A percentile compares a stretch with the other conserved stretches of the same genome.
Conservation (phyloP, 2,888 invertebrate genomes). For the Cephus rjabovi region DNA sequence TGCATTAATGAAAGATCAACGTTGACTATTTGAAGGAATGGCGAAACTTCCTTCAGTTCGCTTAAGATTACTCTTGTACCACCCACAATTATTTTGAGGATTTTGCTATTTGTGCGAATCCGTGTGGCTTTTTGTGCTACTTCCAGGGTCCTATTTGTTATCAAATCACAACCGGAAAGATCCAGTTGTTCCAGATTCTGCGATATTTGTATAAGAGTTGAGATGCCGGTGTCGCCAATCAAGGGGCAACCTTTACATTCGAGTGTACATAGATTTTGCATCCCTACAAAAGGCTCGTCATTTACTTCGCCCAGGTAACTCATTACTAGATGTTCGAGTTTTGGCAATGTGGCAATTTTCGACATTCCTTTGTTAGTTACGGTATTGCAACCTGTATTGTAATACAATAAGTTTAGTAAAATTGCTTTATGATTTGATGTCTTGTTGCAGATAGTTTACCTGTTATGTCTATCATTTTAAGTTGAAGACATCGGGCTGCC, state of each 20-base stretch:
- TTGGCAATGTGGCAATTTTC: slow-evolving; percentile 44
- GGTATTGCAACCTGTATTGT: slow-evolving; percentile 36
- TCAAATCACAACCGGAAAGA: slow-evolving; percentile 47
- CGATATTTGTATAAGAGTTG: slow-evolving; percentile 40
- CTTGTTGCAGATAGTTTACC: slow-evolving; percentile 29
- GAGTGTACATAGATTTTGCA: slow-evolving; percentile 46
- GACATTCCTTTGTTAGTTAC: slow-evolving; percentile 46
- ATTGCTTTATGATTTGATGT: not conserved
- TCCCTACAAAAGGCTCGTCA: slow-evolving; percentile 41
- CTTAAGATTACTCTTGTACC: slow-evolving; percentile 33
- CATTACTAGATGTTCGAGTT: slow-evolving; percentile 47
- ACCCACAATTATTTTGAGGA: slow-evolving; percentile 54
- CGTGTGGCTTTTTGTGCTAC: slow-evolving; percentile 48
- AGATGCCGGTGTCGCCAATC: slow-evolving; percentile 43
- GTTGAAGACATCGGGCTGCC: slow-evolving; percentile 52
- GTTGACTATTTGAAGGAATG: slow-evolving; percentile 51
- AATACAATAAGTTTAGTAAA: not conserved
- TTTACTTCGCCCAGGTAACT: slow-evolving; percentile 43
- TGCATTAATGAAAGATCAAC: slow-evolving; percentile 37
- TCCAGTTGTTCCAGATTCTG: slow-evolving; percentile 50
- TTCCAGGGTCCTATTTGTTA: slow-evolving; percentile 44
- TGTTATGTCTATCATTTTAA: slow-evolving; percentile 47
- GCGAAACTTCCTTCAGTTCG: slow-evolving; percentile 41
- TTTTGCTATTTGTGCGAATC: slow-evolving; percentile 45
- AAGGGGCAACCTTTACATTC: slow-evolving; percentile 48